Base-by-base conservation (phyloP, 2,888 invertebrate species). In the Axea sp. region DNA sequence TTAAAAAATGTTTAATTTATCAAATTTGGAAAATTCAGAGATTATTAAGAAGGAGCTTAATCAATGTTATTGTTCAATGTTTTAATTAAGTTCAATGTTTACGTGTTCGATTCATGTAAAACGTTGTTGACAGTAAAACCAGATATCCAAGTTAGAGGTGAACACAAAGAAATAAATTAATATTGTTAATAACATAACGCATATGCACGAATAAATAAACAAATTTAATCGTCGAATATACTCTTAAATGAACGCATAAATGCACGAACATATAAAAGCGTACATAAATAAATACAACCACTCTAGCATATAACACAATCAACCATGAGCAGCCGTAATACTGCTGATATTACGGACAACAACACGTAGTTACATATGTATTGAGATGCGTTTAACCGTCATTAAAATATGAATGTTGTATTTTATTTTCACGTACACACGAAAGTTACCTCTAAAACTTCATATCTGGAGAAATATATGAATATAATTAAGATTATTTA, bases 271-370 rank as follows among this genome's bases (percentile, higher is more conserved):
- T 9, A 59, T 26, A 35, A 37, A 59, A 59, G 17, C 17, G 9
- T 17, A 15, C 19, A 45, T 59, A 59, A 59, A 59, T 59, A 45
- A 59, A 59, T 59, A 33, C 17, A 31, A 45, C 22, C 35, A 59
- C 9, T 26, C 11, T 2, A 14, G 9, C 30, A 11, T 30, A 31
- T 2, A 31, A 31, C 15, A 19, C 24, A 33, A 19, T n/a, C n/a
- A n/a, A n/a, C n/a, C n/a, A n/a, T n/a, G n/a, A n/a, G n/a, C n/a
- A n/a, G n/a, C n/a, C n/a, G n/a, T n/a, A n/a, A n/a, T n/a, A n/a
- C n/a, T n/a, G n/a, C n/a, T n/a, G n/a, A n/a, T n/a, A n/a, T n/a
- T n/a, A n/a, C n/a, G n/a, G n/a, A n/a, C n/a, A n/a, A n/a, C n/a
- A n/a, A n/a, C n/a, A n/a, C n/a, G n/a, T n/a, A n/a, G n/a, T n/a